These are phyloP conservation scores for Ectropis grisescens DNA, from an alignment of 1,140 invertebrate genomes.

Conservation along the genomic window DNA sequence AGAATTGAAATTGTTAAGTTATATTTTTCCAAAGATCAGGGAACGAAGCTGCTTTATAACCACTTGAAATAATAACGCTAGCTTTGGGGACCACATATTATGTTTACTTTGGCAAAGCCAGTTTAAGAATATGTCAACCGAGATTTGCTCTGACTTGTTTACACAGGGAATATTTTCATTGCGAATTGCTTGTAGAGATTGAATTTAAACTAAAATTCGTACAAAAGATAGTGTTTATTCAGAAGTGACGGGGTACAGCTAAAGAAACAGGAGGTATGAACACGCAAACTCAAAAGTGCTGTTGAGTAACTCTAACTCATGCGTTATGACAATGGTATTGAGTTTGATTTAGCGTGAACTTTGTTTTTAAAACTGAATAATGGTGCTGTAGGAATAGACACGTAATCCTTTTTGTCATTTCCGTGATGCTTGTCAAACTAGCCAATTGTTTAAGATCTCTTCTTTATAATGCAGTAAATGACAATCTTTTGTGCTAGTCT, in stretches of 20 bases:
- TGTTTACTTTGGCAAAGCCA: no score
- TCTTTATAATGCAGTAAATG: conserved; percentile 55
- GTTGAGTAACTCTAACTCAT: no score
- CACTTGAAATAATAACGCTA: no score
- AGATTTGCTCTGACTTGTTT: conserved; percentile 18
- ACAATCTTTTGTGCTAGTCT: conserved; percentile 43
- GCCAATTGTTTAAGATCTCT: conserved; percentile 55
- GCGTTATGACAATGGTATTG: no score
- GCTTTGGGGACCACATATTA: no score
- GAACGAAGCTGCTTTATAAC: no score
- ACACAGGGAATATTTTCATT: conserved; percentile 15
- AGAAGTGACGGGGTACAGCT: conserved; percentile 31
- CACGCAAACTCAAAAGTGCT: no score
- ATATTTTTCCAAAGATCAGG: no score
- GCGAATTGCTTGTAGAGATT: conserved; percentile 23
- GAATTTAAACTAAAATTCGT: conserved; percentile 16
- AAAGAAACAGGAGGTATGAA: conserved; percentile 29
- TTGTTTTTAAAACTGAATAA: no score
- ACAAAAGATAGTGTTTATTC: conserved; percentile 37
- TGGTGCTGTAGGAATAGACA: no score
- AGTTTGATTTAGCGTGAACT: no score
- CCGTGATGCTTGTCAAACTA: conserved; percentile 55
- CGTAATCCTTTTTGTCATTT: conserved; percentile 59
- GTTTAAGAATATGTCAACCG: conserved; percentile 14
- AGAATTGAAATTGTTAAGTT: no score